phyloP scores from a whole-genome alignment of 2,113 vertebrate genomes.

The Anoura caudifer region DNA sequence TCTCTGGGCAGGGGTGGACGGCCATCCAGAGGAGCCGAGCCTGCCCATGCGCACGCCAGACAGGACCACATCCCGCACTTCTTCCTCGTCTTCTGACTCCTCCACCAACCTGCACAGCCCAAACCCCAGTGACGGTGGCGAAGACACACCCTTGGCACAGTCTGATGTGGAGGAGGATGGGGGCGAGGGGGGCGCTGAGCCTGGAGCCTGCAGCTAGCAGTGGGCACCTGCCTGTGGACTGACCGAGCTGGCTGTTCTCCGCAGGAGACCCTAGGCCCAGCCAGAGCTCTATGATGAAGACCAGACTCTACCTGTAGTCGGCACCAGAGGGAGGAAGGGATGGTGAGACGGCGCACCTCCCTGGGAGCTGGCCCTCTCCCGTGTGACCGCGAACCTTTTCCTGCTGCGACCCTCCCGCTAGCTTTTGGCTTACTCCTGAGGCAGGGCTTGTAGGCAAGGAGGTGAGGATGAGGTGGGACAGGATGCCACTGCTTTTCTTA shows the following conservation, averaged over 20 bases:
- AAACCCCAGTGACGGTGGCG: conserved; percentile 84
- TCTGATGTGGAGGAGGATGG: conserved; percentile 92
- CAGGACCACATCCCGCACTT: conserved; percentile 85
- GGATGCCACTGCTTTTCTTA: conserved; percentile 21
- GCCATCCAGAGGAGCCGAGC: conserved; percentile 80
- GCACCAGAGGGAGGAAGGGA: neutral
- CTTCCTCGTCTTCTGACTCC: conserved; percentile 86
- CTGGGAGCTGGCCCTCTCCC: conserved; percentile 71
- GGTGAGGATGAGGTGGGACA: conserved; percentile 12
- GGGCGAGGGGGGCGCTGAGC: conserved; percentile 86
- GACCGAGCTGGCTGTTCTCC: conserved; percentile 34
- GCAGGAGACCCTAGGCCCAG: neutral
- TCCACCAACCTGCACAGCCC: conserved; percentile 89
- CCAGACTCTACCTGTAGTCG: conserved; percentile 58
- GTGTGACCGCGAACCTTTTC: conserved; percentile 77
- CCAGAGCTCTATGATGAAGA: conserved; percentile 9
- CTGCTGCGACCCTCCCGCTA: conserved; percentile 56
- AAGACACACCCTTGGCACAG: conserved; percentile 89
- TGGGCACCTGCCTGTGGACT: conserved; percentile 44
- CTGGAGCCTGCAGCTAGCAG: conserved; percentile 80
- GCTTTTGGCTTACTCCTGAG: neutral
- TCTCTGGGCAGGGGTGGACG: conserved; percentile 72
- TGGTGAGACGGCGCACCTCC: conserved; percentile 51
- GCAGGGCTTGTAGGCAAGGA: conserved; percentile 1
- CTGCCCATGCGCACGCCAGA: conserved; percentile 73